Evolutionary conservation across 2,888 invertebrate genomes (phyloP), one percentile per base, ranked within the genome.

Genomic region (Trachelus tabidus): DNA sequence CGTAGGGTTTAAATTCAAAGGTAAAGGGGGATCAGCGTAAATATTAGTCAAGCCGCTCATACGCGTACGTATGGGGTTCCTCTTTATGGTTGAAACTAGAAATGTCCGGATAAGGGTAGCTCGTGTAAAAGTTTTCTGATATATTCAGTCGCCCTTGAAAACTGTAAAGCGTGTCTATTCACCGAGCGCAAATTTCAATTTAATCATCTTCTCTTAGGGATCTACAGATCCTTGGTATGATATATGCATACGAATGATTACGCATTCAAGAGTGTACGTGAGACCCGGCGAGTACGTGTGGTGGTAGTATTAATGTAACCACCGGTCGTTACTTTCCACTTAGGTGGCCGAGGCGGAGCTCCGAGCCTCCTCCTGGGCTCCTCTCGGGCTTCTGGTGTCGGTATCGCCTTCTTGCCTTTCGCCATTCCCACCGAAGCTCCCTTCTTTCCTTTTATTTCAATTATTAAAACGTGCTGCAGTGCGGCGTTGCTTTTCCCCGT

Each of bases 171-270:
- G 40, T 56, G 40, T 56, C 40, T 56, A 56, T 56, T 56, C 40
- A 15, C 6, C 40, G 23, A 56, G 40, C 33, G 81, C 80, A 82
- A 84, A 84, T 84, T 84, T 79, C 80, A 81, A 84, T 84, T 84
- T 84, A 81, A 84, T 84, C 82, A 81, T 79, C 81, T 80, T 79
- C 73, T 37, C 35, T 69, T 23, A 23, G 71, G 71, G 71, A 71
- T 71, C 33, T 31, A 23, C 40, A 56, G 40, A 56, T 56, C 40
- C 12, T 12, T 71, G 31, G 71, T 34, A 33, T 30, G 74, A 73
- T 33, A 34, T 34, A 34, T 35, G 74, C 23, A 35, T 35, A 23
- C 74, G 74, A 73, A 73, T 73, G 74, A n/a, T 35, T 34, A 34
- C 74, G 74, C 74, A 34, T 71, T 71, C 71, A 71, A 33, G 33